These are phyloP conservation scores for Polydrusus cervinus DNA, from an alignment of 2,888 invertebrate genomes.

Conservation along the genomic window DNA sequence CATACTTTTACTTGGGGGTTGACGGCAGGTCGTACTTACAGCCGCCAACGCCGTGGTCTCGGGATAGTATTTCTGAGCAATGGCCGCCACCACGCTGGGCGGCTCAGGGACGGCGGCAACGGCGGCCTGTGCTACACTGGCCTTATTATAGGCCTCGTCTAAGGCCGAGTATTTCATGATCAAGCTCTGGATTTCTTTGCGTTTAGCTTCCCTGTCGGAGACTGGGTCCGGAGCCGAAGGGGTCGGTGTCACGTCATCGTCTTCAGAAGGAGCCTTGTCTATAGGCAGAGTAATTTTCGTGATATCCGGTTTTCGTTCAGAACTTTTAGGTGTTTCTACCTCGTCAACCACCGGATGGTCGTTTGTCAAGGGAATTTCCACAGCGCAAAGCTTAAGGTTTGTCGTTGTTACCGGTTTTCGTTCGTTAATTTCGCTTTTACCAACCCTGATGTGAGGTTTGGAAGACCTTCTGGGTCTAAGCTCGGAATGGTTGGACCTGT, in stretches of 20 bases:
- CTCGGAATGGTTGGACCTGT: slow-evolving; percentile 69
- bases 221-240: slow-evolving; percentile 74
- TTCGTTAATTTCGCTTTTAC: slow-evolving; percentile 79
- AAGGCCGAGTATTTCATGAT: slow-evolving; percentile 88
- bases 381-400: slow-evolving; percentile 74
- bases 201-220: slow-evolving; percentile 84
- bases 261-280: slow-evolving; percentile 58
- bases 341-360: slow-evolving; percentile 14
- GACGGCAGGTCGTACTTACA: slow-evolving; percentile 67
- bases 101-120: slow-evolving; percentile 23
- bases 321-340: neutral
- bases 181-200: slow-evolving; percentile 88
- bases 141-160: slow-evolving; percentile 79
- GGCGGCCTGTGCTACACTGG: slow-evolving; percentile 67
- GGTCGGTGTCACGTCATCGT: slow-evolving; percentile 71
- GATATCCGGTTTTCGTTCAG: slow-evolving; percentile 22
- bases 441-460: slow-evolving; percentile 75
- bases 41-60: slow-evolving; percentile 63
- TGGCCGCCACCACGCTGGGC: slow-evolving; percentile 63
- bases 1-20: slow-evolving; percentile 46
- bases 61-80: slow-evolving; percentile 68
- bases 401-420: slow-evolving; percentile 69
- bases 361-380: slow-evolving; percentile 70
- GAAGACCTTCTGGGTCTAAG: slow-evolving; percentile 68
- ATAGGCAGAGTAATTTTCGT: slow-evolving; percentile 51